Evolutionary conservation across 2,113 vertebrate genomes (phyloP), one percentile per base, ranked within the genome.

Genomic region (Piaya cayana): DNA sequence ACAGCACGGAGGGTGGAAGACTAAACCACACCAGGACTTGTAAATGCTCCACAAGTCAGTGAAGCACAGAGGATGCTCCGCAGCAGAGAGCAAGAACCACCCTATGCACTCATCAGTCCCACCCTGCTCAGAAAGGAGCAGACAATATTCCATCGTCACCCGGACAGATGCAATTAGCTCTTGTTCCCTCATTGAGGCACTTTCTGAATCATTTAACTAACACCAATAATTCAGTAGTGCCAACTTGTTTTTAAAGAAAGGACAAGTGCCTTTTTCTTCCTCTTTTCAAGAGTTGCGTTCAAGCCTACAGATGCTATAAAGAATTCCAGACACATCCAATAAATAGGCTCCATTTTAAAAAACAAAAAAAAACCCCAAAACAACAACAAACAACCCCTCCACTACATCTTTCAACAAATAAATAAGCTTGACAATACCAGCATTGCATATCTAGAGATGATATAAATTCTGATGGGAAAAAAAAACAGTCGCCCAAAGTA

Each of bases 191-290:
- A 37, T 32, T 72, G 36, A 59, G n/a, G 2, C 3, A 6, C 9
- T 32, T 81, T 39, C 62, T 79, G 26, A n/a, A 36, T 12, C 59
- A 23, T 23, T 62, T 65, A 17, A 70, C 56, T 34, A 59, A 63
- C 52, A 86, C 26, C 47, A 80, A 32, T 26, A 74, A 69, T 37
- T 74, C 5, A 70, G 15, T 23, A 15, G 7, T 12, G 47, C 42
- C 60, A 70, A 15, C 11, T 16, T 45, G 15, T 18, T 58, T 62
- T 36, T 27, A 58, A 86, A 37, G 0, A 9, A 62, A 3, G 20
- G 23, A 67, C 10, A 56, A 70, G 36, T 0, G 0, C 2, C 5
- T 25, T 18, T 29, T 78, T 59, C 8, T 3, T 27, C 36, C 65
- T 78, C 83, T 4, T 58, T 17, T 59, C 49, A 25, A 14, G 6